phyloP scores from a whole-genome alignment of 2,888 invertebrate species.

The Lampropteryx suffumata region DNA sequence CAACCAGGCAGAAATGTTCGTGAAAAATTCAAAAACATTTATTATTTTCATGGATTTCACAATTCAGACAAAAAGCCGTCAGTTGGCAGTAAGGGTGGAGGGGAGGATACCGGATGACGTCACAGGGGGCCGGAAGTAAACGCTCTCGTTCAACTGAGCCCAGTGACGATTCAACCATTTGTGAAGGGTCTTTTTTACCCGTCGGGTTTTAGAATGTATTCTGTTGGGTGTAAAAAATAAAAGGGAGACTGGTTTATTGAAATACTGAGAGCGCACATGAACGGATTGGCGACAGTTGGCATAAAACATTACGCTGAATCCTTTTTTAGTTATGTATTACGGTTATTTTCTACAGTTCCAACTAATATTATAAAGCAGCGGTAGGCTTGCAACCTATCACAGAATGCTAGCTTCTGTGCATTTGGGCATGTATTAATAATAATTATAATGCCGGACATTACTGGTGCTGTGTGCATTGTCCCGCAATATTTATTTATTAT shows the following conservation, averaged over 20 bases:
- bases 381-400: too few species aligned
- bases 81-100: conserved; percentile 27
- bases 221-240: conserved; percentile 12
- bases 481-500: too few species aligned
- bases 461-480: too few species aligned
- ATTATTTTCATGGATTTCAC: conserved; percentile 45
- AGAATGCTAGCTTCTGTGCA: too few species aligned
- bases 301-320: not conserved
- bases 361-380: too few species aligned
- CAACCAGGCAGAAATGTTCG: conserved; percentile 19
- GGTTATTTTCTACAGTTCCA: too few species aligned
- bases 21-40: conserved; percentile 35
- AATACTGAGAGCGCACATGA: not conserved
- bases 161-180: conserved; percentile 32
- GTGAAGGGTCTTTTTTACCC: conserved; percentile 20
- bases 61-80: conserved; percentile 40
- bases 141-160: conserved; percentile 30
- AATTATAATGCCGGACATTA: too few species aligned
- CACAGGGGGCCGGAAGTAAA: conserved; percentile 27
- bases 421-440: too few species aligned
- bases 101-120: conserved; percentile 22
- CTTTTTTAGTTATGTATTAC: too few species aligned
- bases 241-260: conserved; percentile 8
- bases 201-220: conserved; percentile 19
- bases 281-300: conserved; percentile 10